A percentile compares a stretch with the other conserved stretches of the same genome.
Evolutionary conservation across 2,888 invertebrate species (phyloP).

Genomic region (Caenorhabditis sp.): DNA sequence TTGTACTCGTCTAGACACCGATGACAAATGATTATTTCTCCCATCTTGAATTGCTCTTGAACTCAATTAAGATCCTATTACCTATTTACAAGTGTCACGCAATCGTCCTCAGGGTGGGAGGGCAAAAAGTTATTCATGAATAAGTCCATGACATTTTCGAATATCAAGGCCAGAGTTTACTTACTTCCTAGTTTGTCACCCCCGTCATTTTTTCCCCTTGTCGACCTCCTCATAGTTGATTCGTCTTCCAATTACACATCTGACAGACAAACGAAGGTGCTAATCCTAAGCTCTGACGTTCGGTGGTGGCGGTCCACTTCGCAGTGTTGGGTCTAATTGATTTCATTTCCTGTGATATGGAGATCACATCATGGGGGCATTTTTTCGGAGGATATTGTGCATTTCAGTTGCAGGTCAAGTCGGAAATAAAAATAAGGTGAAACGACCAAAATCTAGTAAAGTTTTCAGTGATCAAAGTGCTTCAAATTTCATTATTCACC

Average conservation of each 20-base stretch:
- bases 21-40: background rate
- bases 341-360: slow-evolving; percentile 25
- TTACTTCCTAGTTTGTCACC: slow-evolving; percentile 14
- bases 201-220: slow-evolving; percentile 26
- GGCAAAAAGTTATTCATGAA: slow-evolving; percentile 39
- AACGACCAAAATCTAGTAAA: background rate
- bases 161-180: slow-evolving; percentile 20
- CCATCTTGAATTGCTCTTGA: background rate
- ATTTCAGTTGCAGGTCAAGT: no score
- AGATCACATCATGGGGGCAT: slow-evolving; percentile 1
- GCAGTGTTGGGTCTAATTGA: slow-evolving; percentile 15
- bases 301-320: background rate
- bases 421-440: no score
- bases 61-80: slow-evolving; percentile 29
- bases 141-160: slow-evolving; percentile 45
- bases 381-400: background rate
- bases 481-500: slow-evolving; percentile 15
- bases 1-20: slow-evolving; percentile 15
- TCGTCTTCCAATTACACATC: slow-evolving; percentile 34
- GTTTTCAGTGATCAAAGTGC: slow-evolving; percentile 8
- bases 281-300: slow-evolving; percentile 36
- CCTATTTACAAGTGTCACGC: slow-evolving; percentile 34
- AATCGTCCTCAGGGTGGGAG: slow-evolving; percentile 1
- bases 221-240: slow-evolving; percentile 25
- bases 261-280: background rate